phyloP scores from a whole-genome alignment of 2,888 invertebrate genomes.

The Chymomyza fuscimana region DNA sequence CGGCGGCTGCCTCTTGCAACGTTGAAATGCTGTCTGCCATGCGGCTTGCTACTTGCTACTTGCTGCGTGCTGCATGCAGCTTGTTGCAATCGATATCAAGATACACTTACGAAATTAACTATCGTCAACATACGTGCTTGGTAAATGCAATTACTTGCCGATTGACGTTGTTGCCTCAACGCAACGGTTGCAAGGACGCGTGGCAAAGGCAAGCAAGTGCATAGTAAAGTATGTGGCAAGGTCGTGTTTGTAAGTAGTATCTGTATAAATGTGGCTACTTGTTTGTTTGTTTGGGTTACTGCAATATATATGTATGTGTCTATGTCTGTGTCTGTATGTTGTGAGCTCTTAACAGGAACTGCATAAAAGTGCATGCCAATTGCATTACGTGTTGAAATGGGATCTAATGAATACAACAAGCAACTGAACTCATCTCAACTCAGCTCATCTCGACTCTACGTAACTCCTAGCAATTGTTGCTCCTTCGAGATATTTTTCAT shows the following conservation, averaged over 20 bases:
- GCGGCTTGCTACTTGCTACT: background rate
- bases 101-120: constrained; percentile 74
- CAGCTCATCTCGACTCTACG: too few relatives aligned
- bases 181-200: constrained; percentile 17
- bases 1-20: constrained; percentile 6
- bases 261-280: background rate
- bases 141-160: constrained; percentile 73
- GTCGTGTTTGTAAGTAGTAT: background rate
- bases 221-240: background rate
- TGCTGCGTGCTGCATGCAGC: background rate
- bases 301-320: background rate
- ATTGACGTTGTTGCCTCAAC: constrained; percentile 49
- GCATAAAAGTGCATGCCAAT: constrained; percentile 48
- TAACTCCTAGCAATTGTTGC: constrained; percentile 52
- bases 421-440: background rate
- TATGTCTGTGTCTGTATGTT: constrained; percentile 14
- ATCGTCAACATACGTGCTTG: constrained; percentile 72
- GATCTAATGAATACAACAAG: constrained; percentile 58
- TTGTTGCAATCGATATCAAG: constrained; percentile 68
- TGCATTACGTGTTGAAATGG: constrained; percentile 51
- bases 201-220: background rate
- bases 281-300: constrained; percentile 9
- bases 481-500: constrained; percentile 5
- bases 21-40: background rate
- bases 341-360: background rate